Evolutionary conservation across 2,888 invertebrate species (phyloP), one percentile per base, ranked within the genome.

Genomic region (Macrophya annulata): DNA sequence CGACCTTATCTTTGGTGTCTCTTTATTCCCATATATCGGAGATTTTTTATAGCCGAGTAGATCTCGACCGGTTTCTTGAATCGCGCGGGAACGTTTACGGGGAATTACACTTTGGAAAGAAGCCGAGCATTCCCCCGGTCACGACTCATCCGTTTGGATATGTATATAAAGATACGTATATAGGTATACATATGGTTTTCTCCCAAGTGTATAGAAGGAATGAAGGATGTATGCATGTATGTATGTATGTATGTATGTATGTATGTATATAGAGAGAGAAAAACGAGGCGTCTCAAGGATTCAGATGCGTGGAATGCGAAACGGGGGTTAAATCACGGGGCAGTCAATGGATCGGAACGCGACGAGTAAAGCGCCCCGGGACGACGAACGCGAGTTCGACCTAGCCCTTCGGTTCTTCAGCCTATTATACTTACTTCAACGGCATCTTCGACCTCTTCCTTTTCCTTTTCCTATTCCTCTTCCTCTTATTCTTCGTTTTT

Each of bases 291-390:
- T 43, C 84, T 84, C 79, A 40, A 85, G 82, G 85, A 84, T 71
- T 88, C 86, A 76, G 84, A 88, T 85, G 85, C 84, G 85, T 87
- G 89, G 88, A 90, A 89, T 88, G 89, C 89, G 89, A 89, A 90
- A 90, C 89, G 89, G 88, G 88, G 91, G 90, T 91, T 93, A 91
- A 92, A 92, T 92, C 92, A 91, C 90, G 91, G 90, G 84, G 85
- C 83, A 83, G 83, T 68, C 83, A 83, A 83, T 83, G 83, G 83
- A 83, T 83, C 71, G 83, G 83, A 83, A 83, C 83, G 68, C 68
- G 21, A 43, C 68, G 68, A 68, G 68, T 31, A 48, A 62, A 62
- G 65, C 81, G 81, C 40, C 62, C 12, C 40, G 59, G 48, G 81
- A 43, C 81, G 77, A 62, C 31, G 43, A 81, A 43, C 59, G 62